Percentiles rank a stretch among this genome's conserved stretches.
phyloP scores from a whole-genome alignment of 2,797 vertebrate species.

The Monodelphis domestica region DNA sequence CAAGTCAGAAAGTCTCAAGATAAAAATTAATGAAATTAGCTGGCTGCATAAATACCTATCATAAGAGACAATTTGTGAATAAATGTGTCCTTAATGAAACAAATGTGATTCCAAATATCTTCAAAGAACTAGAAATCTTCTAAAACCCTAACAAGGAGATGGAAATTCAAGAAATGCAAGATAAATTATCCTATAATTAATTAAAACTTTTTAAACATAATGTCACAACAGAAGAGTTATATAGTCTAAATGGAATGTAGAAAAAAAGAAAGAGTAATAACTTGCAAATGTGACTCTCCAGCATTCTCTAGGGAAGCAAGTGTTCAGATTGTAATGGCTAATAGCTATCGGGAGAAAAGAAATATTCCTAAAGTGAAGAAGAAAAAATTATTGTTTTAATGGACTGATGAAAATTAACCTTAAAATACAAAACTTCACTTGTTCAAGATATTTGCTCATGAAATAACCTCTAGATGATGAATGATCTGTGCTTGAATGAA shows the following conservation, averaged over 20 bases:
- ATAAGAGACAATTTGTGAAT: not conserved
- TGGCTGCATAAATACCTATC: not conserved
- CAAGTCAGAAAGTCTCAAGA: not conserved
- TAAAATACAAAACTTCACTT: not conserved
- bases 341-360: not conserved
- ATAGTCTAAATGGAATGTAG: not conserved
- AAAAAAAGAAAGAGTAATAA: not conserved
- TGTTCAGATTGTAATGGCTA: not conserved
- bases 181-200: constrained; percentile 6
- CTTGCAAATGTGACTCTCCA: not conserved
- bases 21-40: constrained; percentile 1
- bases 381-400: not conserved
- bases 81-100: not conserved
- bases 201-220: not conserved
- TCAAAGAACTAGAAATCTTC: not conserved
- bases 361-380: not conserved
- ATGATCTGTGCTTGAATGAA: not conserved
- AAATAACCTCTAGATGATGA: not conserved
- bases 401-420: not conserved
- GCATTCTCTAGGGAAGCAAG: not conserved
- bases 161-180: not conserved
- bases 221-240: not conserved
- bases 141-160: not conserved
- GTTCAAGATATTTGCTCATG: not conserved
- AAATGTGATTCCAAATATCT: not conserved